Evolutionary conservation across 1,140 invertebrate species (phyloP).

Genomic region (Tetramorium alpestre): DNA sequence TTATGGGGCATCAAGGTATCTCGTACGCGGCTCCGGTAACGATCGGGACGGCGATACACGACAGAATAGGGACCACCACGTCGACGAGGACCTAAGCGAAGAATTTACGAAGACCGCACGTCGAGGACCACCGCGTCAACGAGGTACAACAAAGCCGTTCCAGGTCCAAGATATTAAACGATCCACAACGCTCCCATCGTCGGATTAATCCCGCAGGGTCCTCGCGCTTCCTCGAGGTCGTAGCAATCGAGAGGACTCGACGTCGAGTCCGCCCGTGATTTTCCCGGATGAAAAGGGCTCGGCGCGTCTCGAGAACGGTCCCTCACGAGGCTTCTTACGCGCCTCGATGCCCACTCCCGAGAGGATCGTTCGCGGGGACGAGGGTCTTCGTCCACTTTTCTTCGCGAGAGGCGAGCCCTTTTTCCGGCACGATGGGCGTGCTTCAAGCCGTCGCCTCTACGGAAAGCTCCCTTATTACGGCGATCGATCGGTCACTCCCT

Average conservation of each 20-base stretch:
- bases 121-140: background rate
- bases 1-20: slow-evolving; percentile 59
- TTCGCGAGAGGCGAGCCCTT: slow-evolving; percentile 40
- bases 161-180: slow-evolving; percentile 13
- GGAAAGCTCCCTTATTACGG: slow-evolving; percentile 69
- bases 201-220: slow-evolving; percentile 9
- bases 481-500: slow-evolving; percentile 65
- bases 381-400: slow-evolving; percentile 67
- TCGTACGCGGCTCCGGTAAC: slow-evolving; percentile 22
- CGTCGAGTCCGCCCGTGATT: slow-evolving; percentile 5
- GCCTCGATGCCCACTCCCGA: slow-evolving; percentile 59
- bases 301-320: slow-evolving; percentile 39
- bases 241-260: background rate
- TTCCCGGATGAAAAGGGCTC: slow-evolving; percentile 6
- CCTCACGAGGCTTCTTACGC: slow-evolving; percentile 49
- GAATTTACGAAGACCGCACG: background rate
- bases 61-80: slow-evolving; percentile 15
- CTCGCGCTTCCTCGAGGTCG: background rate
- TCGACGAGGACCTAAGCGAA: background rate
- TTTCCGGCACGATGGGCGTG: slow-evolving; percentile 34
- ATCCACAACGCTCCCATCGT: slow-evolving; percentile 6
- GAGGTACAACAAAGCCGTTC: background rate
- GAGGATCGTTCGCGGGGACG: slow-evolving; percentile 60
- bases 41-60: background rate
- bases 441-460: slow-evolving; percentile 39